Percentiles rank a stretch among this genome's conserved stretches.
Conservation (phyloP, 2,888 invertebrate species). For the Stenodera caucasica region DNA sequence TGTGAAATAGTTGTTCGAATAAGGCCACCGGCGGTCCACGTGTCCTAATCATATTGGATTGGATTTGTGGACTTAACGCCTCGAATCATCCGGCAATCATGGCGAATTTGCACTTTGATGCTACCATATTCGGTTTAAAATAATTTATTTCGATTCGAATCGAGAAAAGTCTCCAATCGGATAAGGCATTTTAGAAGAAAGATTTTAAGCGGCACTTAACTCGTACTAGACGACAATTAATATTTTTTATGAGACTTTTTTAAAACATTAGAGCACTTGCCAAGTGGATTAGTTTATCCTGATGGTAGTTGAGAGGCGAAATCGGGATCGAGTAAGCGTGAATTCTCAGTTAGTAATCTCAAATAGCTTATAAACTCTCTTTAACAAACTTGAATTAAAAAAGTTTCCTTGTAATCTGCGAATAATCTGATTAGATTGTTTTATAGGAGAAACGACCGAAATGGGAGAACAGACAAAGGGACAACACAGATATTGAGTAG, state of each 20-base stretch:
- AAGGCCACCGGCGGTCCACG: conserved; percentile 23
- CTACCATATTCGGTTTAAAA: conserved; percentile 12
- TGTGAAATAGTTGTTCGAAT: conserved; percentile 43
- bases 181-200: too few species aligned
- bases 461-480: conserved; percentile 23
- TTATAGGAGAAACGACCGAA: conserved; percentile 43
- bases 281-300: conserved; percentile 19
- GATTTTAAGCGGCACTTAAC: not conserved
- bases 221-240: not conserved
- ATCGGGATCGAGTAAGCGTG: conserved; percentile 28
- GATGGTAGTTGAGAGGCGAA: conserved; percentile 24
- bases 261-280: not conserved
- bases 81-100: conserved; percentile 27
- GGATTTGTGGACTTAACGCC: conserved; percentile 29
- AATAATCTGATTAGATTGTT: conserved; percentile 51
- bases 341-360: conserved; percentile 40
- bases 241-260: not conserved
- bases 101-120: conserved; percentile 31
- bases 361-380: conserved; percentile 48
- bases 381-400: conserved; percentile 53
- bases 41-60: conserved; percentile 30
- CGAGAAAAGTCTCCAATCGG: too few species aligned
- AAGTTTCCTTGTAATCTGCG: conserved; percentile 51
- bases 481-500: not conserved
- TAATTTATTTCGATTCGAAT: too few species aligned